Percentiles rank a stretch among this genome's conserved stretches.
Conservation (phyloP, 2,113 vertebrate genomes). For the Echinops telfairi region DNA sequence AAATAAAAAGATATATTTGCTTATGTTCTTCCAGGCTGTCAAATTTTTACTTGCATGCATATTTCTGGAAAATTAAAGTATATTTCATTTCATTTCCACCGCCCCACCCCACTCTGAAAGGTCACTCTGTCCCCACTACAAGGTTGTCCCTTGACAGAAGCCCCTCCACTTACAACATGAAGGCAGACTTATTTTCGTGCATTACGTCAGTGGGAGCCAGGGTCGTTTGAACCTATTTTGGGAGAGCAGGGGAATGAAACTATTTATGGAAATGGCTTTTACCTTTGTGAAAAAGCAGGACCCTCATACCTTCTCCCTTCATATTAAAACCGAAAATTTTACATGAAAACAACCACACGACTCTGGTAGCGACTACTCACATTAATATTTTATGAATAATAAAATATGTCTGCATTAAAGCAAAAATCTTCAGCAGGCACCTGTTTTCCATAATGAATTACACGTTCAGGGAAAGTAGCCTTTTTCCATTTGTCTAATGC, state of each 20-base stretch:
- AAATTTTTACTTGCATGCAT: constrained; percentile 92
- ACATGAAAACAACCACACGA: constrained; percentile 79
- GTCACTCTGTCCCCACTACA: constrained; percentile 88
- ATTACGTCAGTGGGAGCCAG: constrained; percentile 86
- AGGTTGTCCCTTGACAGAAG: constrained; percentile 85
- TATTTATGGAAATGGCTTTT: constrained; percentile 86
- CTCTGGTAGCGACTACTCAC: constrained; percentile 83
- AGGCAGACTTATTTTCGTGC: constrained; percentile 86
- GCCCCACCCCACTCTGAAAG: constrained; percentile 81
- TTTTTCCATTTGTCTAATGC: constrained; percentile 84
- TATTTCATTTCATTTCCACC: constrained; percentile 87
- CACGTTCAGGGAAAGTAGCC: constrained; percentile 86
- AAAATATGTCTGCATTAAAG: constrained; percentile 87
- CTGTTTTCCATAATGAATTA: constrained; percentile 90
- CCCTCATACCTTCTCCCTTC: constrained; percentile 76
- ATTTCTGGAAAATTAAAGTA: constrained; percentile 90
- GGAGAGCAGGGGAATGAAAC: constrained; percentile 83
- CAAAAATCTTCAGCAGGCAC: constrained; percentile 86
- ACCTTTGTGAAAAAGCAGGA: constrained; percentile 81
- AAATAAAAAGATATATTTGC: constrained; percentile 95
- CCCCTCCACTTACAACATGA: constrained; percentile 80
- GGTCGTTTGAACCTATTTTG: constrained; percentile 86
- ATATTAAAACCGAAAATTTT: constrained; percentile 79
- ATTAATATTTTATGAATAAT: constrained; percentile 87
- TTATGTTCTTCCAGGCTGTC: constrained; percentile 91